phyloP scores from a whole-genome alignment of 2,797 vertebrate genomes.

The Hipposideros larvatus region DNA sequence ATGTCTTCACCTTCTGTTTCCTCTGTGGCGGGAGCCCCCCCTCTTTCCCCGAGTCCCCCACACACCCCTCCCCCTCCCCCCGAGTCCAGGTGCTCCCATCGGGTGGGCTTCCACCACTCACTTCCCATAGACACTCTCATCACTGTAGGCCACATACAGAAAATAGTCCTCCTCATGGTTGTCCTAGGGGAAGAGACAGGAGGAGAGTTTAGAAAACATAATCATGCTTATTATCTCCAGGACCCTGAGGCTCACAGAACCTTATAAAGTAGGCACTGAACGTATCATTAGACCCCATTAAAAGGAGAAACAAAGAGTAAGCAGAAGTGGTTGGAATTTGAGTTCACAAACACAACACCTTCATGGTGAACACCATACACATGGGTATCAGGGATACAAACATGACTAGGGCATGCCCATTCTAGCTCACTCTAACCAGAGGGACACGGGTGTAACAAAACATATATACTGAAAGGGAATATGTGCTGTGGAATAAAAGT shows the following conservation, averaged over 20 bases:
- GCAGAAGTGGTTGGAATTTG: not conserved
- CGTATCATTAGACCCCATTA: not conserved
- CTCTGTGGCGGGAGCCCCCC: conserved; percentile 76
- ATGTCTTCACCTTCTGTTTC: conserved; percentile 83
- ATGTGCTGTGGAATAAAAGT: not conserved
- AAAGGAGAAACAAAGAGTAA: not conserved
- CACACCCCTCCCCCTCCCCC: conserved; percentile 79
- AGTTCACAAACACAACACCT: not conserved
- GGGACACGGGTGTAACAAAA: not conserved
- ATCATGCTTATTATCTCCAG: not conserved
- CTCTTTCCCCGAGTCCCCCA: conserved; percentile 69
- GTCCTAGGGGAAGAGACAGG: conserved; percentile 89
- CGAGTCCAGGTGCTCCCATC: conserved; percentile 82
- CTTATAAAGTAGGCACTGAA: not conserved
- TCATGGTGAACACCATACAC: not conserved
- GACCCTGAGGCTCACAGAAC: not conserved
- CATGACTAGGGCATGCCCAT: not conserved
- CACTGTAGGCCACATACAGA: conserved; percentile 99
- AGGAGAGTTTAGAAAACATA: conserved; percentile 15
- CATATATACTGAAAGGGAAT: accelerated
- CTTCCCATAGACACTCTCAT: conserved; percentile 98
- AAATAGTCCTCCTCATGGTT: conserved; percentile 98
- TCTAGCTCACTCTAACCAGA: not conserved
- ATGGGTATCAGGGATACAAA: not conserved
- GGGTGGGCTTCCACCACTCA: conserved; percentile 87